These are phyloP conservation scores for Orthosia gracilis DNA, from an alignment of 2,888 invertebrate genomes.

Conservation along the genomic window DNA sequence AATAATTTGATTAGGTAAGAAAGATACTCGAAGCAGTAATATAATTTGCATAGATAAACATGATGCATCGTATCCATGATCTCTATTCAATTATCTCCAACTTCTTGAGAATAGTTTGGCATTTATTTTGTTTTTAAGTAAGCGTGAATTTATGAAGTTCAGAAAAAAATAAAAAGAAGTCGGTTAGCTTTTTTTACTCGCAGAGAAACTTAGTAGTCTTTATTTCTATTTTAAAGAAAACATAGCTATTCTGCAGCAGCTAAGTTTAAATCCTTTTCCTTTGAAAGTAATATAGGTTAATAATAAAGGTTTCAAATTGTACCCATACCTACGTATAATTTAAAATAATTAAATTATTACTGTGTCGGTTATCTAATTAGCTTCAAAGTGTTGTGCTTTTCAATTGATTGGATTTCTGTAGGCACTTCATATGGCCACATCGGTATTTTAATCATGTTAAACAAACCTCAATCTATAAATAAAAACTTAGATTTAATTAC, in stretches of 20 bases:
- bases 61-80: slow-evolving; percentile 1
- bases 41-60: slow-evolving; percentile 5
- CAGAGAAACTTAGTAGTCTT: background rate
- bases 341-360: background rate
- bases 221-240: background rate
- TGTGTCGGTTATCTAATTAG: background rate
- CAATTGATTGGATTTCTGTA: background rate
- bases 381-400: background rate
- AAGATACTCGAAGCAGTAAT: background rate
- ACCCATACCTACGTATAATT: background rate
- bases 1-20: background rate
- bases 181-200: background rate
- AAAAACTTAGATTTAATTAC: background rate
- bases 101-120: background rate
- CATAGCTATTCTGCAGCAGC: too few relatives aligned
- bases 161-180: background rate
- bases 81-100: background rate
- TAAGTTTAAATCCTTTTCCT: background rate
- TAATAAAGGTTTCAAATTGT: too few relatives aligned
- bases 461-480: background rate
- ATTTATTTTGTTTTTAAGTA: slow-evolving; percentile 3
- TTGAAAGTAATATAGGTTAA: background rate
- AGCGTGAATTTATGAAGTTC: background rate
- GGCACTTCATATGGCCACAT: background rate
- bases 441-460: background rate